Base-by-base conservation (phyloP, 2,888 invertebrate genomes). In the Drosophila robusta region DNA sequence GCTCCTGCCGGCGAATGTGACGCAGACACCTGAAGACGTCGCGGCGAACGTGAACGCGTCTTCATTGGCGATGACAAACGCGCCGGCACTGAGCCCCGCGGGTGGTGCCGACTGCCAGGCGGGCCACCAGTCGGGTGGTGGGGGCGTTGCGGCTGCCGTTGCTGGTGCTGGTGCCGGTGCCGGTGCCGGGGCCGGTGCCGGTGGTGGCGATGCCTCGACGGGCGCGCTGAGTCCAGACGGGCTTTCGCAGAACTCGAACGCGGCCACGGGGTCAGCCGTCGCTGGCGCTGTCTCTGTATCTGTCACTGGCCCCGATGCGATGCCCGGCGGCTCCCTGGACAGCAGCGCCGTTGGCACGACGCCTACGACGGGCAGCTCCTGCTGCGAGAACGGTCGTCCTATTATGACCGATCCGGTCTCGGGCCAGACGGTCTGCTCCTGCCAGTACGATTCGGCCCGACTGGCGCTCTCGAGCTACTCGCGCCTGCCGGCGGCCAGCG, bases 371-470 rank as follows among this genome's bases (percentile, higher is more conserved):
- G 72, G 81, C 51, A 78, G 93, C 80, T 94, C 95, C 56, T 98
- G 98, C 93, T 98, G 98, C 93, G 98, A 98, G 92, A 97, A 97
- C 79, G 97, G 97, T 54, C 95, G 97, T 72, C 97, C 97, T 78
- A 95, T 98, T 92, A 96, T 97, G 94, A 97, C 97, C 83, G 98
- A 98, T 93, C 97, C 98, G 9, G 96, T 97, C 68, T 97, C 97
- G 75, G 98, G 98, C 36, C 97, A 98, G 93, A 96, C 97, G 57
- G 97, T 98, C 86, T 98, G 98, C 93, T 97, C 97, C 85, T 98
- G 98, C 93, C 98, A 98, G 92, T 98, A 98, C 93, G 98, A 98
- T 93, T 96, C 96, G 64, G 96, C 97, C 46, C 94, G 97, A 82
- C 94, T 98, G 78, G 97, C 97, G 55, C 95, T 97, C 74, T 95